Conservation (phyloP, 2,888 invertebrate species). For the Notocelia uddmanniana region DNA sequence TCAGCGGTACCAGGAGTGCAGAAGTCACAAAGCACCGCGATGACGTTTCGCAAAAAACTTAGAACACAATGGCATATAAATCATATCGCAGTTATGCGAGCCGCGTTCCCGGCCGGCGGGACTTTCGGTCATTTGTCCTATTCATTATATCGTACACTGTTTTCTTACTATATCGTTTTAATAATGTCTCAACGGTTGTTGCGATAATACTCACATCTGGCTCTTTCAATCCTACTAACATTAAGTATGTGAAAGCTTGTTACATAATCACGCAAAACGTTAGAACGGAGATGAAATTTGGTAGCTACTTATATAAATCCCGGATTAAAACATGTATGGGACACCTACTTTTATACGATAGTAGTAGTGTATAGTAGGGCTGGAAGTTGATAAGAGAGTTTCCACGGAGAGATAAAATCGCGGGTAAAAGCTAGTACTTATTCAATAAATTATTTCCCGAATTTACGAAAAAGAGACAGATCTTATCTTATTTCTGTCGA, state of each 20-base stretch:
- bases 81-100: constrained; percentile 50
- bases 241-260: background rate
- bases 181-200: background rate
- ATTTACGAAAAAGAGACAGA: background rate
- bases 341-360: background rate
- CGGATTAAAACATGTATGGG: background rate
- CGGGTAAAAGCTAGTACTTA: background rate
- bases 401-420: too few relatives aligned
- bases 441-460: background rate
- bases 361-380: background rate
- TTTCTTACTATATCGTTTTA: constrained; percentile 34
- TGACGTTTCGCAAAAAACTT: constrained; percentile 50
- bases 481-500: background rate
- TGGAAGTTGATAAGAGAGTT: background rate
- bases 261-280: background rate
- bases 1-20: constrained; percentile 10
- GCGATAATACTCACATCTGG: background rate
- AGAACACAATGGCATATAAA: constrained; percentile 55
- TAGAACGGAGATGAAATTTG: background rate
- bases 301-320: background rate
- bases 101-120: constrained; percentile 8
- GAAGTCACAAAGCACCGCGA: constrained; percentile 55
- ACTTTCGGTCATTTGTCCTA: constrained; percentile 47
- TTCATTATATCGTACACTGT: constrained; percentile 47
- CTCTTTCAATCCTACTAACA: background rate